Evolutionary conservation across 2,113 vertebrate species (phyloP), one percentile per base, ranked within the genome.

Genomic region (Verasper variegatus): DNA sequence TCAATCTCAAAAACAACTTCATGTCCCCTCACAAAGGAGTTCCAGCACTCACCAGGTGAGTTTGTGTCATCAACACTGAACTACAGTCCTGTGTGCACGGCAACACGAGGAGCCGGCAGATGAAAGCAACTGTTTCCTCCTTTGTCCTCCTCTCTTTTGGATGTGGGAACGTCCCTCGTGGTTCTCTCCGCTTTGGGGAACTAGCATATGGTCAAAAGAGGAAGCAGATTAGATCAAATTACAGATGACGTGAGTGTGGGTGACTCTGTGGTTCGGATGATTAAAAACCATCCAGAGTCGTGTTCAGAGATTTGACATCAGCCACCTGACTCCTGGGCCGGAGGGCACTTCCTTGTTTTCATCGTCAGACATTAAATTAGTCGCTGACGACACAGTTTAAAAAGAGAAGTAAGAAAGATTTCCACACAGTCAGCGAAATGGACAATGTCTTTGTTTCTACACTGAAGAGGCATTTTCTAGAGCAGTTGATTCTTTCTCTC

Each of bases 1-100:
- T 99, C 90, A 99, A 98, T 88, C 95, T 99, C 82, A 99, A 99
- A 82, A 97, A 98, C 89, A 99, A 99, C 93, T 97, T 97, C 87
- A 91, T 99, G 80, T 93, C 95, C 0, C 79, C 81, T 4, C 83
- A 89, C 69, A 89, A 80, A 81, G 92, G 92, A 4, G 76, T 93
- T 27, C 72, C 89, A 45, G 90, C 89, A 1, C 91, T 93, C 74
- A 91, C 81, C 80, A 92, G 91, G 92, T 93, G 62, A 82, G 85
- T 31, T 20, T 54, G 24, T 59, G 27, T 7, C 60, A 64, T 52
- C 71, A 42, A 62, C 27, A 56, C 2, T 23, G 15, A 1, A 6
- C 14, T 18, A 1, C 37, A 20, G 24, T 9, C 63, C 72, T 65
- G 64, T 71, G 55, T 55, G 40, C 62, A 55, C 65, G 45, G 69